Percentiles rank a stretch among this genome's conserved stretches.
These are phyloP conservation scores for Sula dactylatra DNA, from an alignment of 2,113 vertebrate genomes.

Conservation along the genomic window DNA sequence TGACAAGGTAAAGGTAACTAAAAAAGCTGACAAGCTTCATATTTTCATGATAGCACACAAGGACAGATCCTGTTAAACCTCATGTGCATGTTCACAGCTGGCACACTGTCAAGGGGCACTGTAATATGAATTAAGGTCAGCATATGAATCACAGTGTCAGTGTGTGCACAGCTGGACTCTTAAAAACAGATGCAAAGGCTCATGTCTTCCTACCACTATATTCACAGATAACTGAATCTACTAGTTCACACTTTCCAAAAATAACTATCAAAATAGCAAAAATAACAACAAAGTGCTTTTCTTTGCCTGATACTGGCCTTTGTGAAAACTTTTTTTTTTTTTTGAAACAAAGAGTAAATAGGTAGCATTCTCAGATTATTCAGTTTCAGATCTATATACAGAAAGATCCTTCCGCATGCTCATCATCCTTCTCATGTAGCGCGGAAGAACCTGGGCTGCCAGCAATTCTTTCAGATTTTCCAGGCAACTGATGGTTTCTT, in stretches of 20 bases:
- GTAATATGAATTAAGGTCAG: conserved; percentile 45
- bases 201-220: neutral
- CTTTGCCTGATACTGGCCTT: neutral
- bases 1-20: neutral
- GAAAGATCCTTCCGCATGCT: neutral
- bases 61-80: neutral
- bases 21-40: neutral
- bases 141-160: neutral
- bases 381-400: neutral
- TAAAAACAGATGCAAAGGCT: neutral
- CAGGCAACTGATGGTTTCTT: neutral
- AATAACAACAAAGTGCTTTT: neutral
- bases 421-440: neutral
- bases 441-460: neutral
- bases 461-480: neutral
- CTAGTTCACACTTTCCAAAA: neutral
- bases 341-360: neutral
- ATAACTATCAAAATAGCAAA: neutral
- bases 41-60: neutral
- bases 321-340: neutral
- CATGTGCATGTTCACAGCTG: conserved; percentile 10
- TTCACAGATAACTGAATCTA: neutral
- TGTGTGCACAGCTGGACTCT: neutral
- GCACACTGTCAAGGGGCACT: conserved; percentile 19
- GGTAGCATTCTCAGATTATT: neutral